Conservation (phyloP, 2,113 vertebrate genomes). For the Dascyllus trimaculatus region DNA sequence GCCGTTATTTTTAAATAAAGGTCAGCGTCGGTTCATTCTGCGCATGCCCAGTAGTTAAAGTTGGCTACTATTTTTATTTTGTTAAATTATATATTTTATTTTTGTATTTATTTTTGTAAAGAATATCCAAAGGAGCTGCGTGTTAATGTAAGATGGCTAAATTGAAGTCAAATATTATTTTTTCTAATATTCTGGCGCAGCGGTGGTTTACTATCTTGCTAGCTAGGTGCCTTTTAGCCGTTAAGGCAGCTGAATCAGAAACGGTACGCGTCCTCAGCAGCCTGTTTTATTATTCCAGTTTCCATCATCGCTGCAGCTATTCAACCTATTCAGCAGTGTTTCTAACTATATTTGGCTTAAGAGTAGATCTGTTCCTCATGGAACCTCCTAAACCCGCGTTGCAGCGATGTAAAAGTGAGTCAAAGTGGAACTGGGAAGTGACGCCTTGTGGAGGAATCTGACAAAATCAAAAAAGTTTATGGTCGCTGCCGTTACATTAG, state of each 20-base stretch:
- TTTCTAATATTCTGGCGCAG: neutral
- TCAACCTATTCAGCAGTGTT: neutral
- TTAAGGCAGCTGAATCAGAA: constrained; percentile 45
- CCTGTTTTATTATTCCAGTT: constrained; percentile 2
- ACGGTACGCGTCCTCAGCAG: constrained; percentile 34
- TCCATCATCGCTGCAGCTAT: constrained; percentile 18
- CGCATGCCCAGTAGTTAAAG: neutral
- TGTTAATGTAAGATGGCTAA: too few species aligned
- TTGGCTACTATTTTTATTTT: neutral
- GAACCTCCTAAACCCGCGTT: neutral
- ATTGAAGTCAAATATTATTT: neutral
- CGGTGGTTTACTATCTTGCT: constrained; percentile 12
- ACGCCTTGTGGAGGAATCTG: constrained; percentile 64
- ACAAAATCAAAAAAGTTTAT: constrained; percentile 38
- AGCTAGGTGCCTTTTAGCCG: neutral
- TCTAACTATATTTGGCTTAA: neutral
- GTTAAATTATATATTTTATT: too few species aligned
- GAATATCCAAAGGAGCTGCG: too few species aligned
- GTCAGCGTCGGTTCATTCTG: neutral
- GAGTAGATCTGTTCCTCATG: neutral
- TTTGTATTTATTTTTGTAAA: too few species aligned
- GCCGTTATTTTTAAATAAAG: too few species aligned
- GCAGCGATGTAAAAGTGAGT: constrained; percentile 18
- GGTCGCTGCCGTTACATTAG: constrained; percentile 5
- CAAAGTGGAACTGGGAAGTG: constrained; percentile 71